Base-by-base conservation (phyloP, 2,113 vertebrate genomes). In the Phyllostomus discolor region DNA sequence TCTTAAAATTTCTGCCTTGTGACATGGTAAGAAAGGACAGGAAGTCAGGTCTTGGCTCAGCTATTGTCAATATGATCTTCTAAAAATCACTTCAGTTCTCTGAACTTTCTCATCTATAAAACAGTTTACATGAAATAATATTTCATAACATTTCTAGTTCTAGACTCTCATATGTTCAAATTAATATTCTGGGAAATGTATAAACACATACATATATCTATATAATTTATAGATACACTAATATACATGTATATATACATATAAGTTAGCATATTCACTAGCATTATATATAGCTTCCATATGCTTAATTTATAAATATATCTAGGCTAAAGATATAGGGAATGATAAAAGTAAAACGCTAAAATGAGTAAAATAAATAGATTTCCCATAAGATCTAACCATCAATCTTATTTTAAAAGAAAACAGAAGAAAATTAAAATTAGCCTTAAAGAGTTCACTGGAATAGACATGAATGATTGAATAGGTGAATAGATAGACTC, bases 361-460 rank as follows among this genome's bases (percentile, higher is more conserved):
- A 8, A 95, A 88, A 57, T 87, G n/a, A 90, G 31, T 94, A 72
- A 82, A 92, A 91, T 28, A 94, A 62, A 89, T 7, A 62, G 59
- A 72, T 85, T 95, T 31, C 31, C 4, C 9, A 43, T 90, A 2
- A 83, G 14, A 89, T 38, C 33, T 31, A 97, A 95, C 67, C 14
- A 89, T 57, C 28, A 92, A 87, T 92, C 46, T 76, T 69, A 75
- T 46, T 95, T 90, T 88, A 86, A 91, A 97, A 95, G n/a, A 11
- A 46, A 93, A 81, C 20, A 80, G 24, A 86, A 86, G n/a, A 88
- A 94, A 81, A 80, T 59, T 67, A 69, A 86, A 85, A 81, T 70
- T 52, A 38, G 66, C 59, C 79, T 85, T 52, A 16, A 82, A 83
- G 41, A 88, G 17, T 54, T 91, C 78, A 43, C 15, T 70, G 50